Conservation (phyloP, 2,888 invertebrate genomes). For the Mesorhabditis belari region DNA sequence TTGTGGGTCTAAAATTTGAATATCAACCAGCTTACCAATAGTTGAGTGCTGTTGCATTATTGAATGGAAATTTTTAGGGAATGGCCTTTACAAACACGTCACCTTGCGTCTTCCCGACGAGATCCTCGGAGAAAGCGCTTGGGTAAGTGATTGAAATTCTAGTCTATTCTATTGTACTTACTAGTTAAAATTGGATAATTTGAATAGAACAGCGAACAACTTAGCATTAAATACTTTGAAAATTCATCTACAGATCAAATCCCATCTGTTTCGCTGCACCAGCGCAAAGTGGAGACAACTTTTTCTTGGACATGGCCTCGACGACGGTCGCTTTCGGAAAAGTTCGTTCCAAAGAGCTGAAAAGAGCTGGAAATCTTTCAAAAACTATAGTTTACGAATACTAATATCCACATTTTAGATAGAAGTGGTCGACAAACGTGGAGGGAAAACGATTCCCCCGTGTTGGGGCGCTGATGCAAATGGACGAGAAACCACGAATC, state of each 20-base stretch:
- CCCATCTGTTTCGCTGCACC: constrained; percentile 77
- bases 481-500: constrained; percentile 57
- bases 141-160: constrained; percentile 11
- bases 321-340: constrained; percentile 87
- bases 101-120: constrained; percentile 77
- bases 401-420: constrained; percentile 59
- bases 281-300: constrained; percentile 62
- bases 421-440: constrained; percentile 75
- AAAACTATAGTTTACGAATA: neutral
- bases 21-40: too few relatives aligned
- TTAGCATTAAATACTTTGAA: too few relatives aligned
- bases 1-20: too few relatives aligned
- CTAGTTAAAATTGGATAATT: too few relatives aligned
- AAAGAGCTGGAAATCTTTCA: too few relatives aligned
- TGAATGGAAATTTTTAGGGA: constrained; percentile 59
- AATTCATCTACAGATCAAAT: constrained; percentile 72
- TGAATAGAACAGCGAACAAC: too few relatives aligned
- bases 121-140: constrained; percentile 60
- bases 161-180: too few relatives aligned
- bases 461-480: constrained; percentile 78
- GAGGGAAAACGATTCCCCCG: constrained; percentile 65
- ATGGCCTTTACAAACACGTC: constrained; percentile 86
- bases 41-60: too few relatives aligned
- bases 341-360: constrained; percentile 55
- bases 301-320: constrained; percentile 89